These are phyloP conservation scores for Dryadula phaetusa DNA, from an alignment of 2,888 invertebrate species.

Conservation along the genomic window DNA sequence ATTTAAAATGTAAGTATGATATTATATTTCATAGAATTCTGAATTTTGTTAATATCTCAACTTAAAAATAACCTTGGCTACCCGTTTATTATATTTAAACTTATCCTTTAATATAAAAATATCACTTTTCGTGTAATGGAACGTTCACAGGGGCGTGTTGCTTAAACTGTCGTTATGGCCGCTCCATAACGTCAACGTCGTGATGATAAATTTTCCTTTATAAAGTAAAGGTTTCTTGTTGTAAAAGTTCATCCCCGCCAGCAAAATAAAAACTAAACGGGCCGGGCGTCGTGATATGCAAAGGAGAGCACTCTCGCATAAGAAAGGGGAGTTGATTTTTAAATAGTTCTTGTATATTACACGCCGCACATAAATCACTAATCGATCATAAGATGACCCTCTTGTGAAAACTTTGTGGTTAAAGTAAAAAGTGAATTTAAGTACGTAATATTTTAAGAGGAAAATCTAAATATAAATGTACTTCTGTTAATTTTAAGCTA, in stretches of 20 bases:
- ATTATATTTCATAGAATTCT: neutral
- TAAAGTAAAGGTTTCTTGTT: constrained; percentile 63
- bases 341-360: constrained; percentile 51
- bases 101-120: neutral
- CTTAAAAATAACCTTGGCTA: neutral
- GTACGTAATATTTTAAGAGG: neutral
- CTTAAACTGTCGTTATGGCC: constrained; percentile 67
- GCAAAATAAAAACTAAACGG: constrained; percentile 63
- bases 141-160: constrained; percentile 66
- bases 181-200: constrained; percentile 70
- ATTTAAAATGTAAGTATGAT: neutral
- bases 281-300: constrained; percentile 79
- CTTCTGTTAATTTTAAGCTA: neutral
- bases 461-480: neutral
- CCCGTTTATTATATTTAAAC: neutral
- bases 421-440: neutral
- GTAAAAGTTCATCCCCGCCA: constrained; percentile 56
- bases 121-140: constrained; percentile 42
- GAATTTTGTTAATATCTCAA: neutral
- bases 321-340: constrained; percentile 73
- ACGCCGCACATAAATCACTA: constrained; percentile 57
- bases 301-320: constrained; percentile 79
- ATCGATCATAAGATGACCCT: constrained; percentile 54
- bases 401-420: constrained; percentile 54
- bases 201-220: constrained; percentile 63